phyloP scores from a whole-genome alignment of 2,113 vertebrate species.

The Callithrix jacchus region DNA sequence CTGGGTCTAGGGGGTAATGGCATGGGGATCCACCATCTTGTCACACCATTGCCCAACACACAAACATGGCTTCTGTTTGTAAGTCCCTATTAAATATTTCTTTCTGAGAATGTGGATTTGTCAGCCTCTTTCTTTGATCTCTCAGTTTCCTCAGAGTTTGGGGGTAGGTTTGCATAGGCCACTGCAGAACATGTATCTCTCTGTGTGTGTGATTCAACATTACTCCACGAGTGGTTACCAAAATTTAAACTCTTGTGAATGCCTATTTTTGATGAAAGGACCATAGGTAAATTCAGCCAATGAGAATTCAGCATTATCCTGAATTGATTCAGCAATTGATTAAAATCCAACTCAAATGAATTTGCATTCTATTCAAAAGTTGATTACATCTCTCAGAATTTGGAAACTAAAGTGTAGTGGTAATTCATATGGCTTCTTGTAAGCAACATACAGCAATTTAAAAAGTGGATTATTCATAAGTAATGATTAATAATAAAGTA shows the following conservation, averaged over 20 bases:
- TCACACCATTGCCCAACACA: too few species aligned
- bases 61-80: too few species aligned
- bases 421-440: conserved; percentile 7
- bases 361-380: neutral
- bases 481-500: neutral
- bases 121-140: too few species aligned
- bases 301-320: neutral
- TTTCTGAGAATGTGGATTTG: too few species aligned
- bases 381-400: neutral
- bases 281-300: neutral
- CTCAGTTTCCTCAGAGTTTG: too few species aligned
- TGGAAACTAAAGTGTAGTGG: conserved; percentile 1
- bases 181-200: too few species aligned
- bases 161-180: too few species aligned
- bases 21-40: too few species aligned
- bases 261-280: neutral
- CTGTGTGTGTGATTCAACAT: neutral
- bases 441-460: neutral
- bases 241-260: neutral
- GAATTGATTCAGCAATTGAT: too few species aligned
- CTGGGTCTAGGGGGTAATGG: too few species aligned
- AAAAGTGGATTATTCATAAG: neutral
- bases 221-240: neutral
- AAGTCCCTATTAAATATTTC: too few species aligned
- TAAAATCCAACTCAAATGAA: too few species aligned